These are phyloP conservation scores for Microctonus brassicae DNA, from an alignment of 2,888 invertebrate species.

Conservation along the genomic window DNA sequence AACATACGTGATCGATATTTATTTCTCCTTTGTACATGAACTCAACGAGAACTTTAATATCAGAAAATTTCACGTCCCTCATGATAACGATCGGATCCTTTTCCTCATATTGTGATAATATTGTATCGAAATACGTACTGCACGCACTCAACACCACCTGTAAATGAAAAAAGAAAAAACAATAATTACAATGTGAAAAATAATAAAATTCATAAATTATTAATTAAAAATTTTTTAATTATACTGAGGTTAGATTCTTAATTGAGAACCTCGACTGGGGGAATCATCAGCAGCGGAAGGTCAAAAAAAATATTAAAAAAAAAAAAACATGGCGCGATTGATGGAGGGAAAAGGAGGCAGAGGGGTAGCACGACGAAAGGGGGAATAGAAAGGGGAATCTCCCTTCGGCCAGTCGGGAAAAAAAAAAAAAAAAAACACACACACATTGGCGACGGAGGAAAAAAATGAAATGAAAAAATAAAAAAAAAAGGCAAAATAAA, in stretches of 20 bases:
- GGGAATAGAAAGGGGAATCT: background rate
- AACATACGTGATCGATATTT: conserved; percentile 91
- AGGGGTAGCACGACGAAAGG: too few relatives aligned
- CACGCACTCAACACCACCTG: conserved; percentile 92
- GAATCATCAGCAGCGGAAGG: background rate
- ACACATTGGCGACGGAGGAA: conserved; percentile 8
- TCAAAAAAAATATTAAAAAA: conserved; percentile 15
- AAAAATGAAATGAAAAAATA: background rate
- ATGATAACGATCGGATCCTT: conserved; percentile 87
- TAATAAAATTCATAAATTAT: conserved; percentile 10
- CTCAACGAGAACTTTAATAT: conserved; percentile 90
- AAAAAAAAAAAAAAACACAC: conserved; percentile 18
- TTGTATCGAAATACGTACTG: conserved; percentile 90
- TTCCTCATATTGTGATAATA: conserved; percentile 85
- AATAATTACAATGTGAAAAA: too few relatives aligned
- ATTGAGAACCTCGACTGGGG: conserved; percentile 1
- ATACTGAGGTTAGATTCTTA: background rate
- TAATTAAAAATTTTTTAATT: conserved; percentile 1
- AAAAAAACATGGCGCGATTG: background rate
- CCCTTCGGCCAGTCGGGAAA: background rate
- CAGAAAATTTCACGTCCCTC: conserved; percentile 91
- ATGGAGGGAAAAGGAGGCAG: conserved; percentile 1
- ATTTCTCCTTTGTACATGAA: conserved; percentile 98
- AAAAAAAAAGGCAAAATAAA: conserved; percentile 16
- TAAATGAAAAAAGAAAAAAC: conserved; percentile 45